Conservation (phyloP, 2,888 invertebrate species). For the Polia nebulosa region DNA sequence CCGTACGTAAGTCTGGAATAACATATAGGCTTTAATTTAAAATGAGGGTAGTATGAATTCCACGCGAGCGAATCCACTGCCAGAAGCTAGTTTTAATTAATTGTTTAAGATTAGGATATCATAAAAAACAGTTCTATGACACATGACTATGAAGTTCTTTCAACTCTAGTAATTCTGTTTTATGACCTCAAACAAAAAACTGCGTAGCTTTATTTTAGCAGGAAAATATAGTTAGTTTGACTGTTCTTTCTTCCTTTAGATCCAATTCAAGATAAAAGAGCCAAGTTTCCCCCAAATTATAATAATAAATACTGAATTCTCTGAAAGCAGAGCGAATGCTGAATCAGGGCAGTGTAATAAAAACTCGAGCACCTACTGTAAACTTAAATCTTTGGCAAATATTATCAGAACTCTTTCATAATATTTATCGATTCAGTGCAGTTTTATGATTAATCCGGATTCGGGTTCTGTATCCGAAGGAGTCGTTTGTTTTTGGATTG, state of each 20-base stretch:
- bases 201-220: not conserved
- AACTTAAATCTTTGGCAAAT: constrained; percentile 52
- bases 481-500: constrained; percentile 14
- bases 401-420: constrained; percentile 29
- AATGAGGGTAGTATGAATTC: no score
- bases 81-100: no score
- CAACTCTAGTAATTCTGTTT: not conserved
- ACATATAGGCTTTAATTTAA: no score
- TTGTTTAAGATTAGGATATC: not conserved
- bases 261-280: constrained; percentile 42
- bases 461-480: constrained; percentile 3
- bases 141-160: not conserved
- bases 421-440: constrained; percentile 38
- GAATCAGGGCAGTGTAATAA: constrained; percentile 50
- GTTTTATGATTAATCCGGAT: constrained; percentile 28
- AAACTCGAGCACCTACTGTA: constrained; percentile 37
- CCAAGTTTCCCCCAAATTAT: constrained; percentile 48
- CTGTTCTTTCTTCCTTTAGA: constrained; percentile 13
- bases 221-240: not conserved
- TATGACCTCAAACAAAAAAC: not conserved
- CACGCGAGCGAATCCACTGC: no score
- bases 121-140: not conserved
- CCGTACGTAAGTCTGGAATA: no score
- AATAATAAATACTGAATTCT: constrained; percentile 45
- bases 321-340: constrained; percentile 20